phyloP scores from a whole-genome alignment of 2,113 vertebrate genomes.

The Cyphomyrus discorhynchus region DNA sequence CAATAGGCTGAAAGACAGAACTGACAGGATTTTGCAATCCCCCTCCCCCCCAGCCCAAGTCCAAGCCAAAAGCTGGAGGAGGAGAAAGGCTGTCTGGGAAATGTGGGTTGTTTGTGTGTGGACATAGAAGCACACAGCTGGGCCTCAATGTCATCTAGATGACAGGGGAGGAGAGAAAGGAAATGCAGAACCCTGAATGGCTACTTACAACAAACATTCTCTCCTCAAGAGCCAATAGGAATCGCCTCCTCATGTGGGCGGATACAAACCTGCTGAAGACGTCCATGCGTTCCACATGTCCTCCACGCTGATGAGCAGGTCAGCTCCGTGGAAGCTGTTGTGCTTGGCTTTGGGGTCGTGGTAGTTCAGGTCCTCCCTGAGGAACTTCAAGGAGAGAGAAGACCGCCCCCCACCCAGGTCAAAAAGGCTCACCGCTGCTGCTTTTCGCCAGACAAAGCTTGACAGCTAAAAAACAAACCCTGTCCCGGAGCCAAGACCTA shows the following conservation, averaged over 20 bases:
- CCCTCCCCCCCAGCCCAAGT: neutral
- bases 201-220: neutral
- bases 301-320: slow-evolving; percentile 87
- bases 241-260: neutral
- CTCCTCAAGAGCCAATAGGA: neutral
- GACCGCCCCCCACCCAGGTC: neutral
- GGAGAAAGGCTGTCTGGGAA: neutral
- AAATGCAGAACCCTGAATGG: neutral
- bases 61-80: neutral
- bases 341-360: slow-evolving; percentile 80
- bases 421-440: neutral
- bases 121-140: neutral
- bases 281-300: slow-evolving; percentile 92
- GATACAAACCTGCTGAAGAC: slow-evolving; percentile 70
- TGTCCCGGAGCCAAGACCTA: neutral
- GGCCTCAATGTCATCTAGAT: neutral
- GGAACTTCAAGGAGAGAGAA: slow-evolving; percentile 64
- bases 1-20: neutral
- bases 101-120: neutral
- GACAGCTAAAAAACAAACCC: neutral
- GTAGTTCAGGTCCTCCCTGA: slow-evolving; percentile 82
- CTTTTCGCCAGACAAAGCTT: neutral
- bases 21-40: neutral
- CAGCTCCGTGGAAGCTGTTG: slow-evolving; percentile 83
- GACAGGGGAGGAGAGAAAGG: neutral